Base-by-base conservation (phyloP, 2,797 vertebrate genomes). In the Meriones psammophilus region DNA sequence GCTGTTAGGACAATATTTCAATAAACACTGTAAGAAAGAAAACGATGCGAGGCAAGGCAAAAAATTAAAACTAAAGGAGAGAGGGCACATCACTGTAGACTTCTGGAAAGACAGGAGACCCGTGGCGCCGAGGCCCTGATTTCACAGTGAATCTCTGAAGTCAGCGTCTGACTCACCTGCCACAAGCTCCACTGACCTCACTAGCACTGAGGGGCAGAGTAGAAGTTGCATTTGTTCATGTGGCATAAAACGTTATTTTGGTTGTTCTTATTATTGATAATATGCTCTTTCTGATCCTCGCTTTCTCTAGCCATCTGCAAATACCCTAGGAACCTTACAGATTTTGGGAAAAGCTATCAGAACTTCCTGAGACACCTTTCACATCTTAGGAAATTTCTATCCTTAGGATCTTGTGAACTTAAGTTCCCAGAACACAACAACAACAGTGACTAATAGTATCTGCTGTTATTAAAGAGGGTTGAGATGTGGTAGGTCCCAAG, bases 141-240 rank as follows among this genome's bases (percentile, higher is more conserved):
- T 79, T 88, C 84, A 18, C 42, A n/a, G 74, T 73, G 3, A 39
- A 62, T 56, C 42, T 86, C 30, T 14, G 76, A 89, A 62, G 18
- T 36, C 87, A 83, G 76, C 62, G 8, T 88, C 7, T 88, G 69
- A 33, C 46, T 64, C 17, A 80, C 30, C 5, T 92, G 12, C 54
- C 18, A 62, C 12, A 30, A 62, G 28, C 24, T 46, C 36, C 36
- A 66, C 28, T 74, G 68, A 81, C 68, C 13, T 94, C 76, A 39
- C 26, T 3, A 94, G 56, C 80, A 79, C 86, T 88, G 87, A 68
- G 56, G 28, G 81, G 22, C n/a, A 62, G 15, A 92, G 30, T 80
- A 92, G 13, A 88, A 93, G 92, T 94, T 92, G 39, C 42, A 77
- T 84, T 85, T 85, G 64, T 92, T 94, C n/a, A n/a, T 88, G 58